Base-by-base conservation (phyloP, 1,140 invertebrate species). In the Ceratosolen solmsi region DNA sequence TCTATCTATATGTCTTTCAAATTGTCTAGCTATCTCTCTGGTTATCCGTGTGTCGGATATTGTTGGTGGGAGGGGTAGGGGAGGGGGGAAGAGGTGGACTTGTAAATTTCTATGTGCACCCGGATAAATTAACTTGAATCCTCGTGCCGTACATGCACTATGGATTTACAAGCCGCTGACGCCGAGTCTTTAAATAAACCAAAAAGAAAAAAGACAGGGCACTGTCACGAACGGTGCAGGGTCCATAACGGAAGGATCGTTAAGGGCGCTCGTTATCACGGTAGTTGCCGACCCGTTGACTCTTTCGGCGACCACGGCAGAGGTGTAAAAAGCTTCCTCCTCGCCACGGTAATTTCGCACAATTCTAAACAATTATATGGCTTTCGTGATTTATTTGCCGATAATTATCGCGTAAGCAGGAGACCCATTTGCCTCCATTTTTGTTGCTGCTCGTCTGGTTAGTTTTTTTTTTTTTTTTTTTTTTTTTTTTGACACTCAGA, bases 181-280 rank as follows among this genome's bases (percentile, higher is more conserved):
- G 38, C 36, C n/a, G 0, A 70, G n/a, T 30, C 4, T 22, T 4
- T 46, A 4, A 51, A 27, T 30, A 72, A 72, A 72, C 22, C 0
- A 30, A 22, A 22, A 54, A 54, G 20, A 51, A 33, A 72, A 72
- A 72, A 73, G 41, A 63, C 5, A 27, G 15, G n/a, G 22, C 20
- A 41, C 76, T 54, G 49, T 60, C 68, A 56, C 70, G 63, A 49
- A 9, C 25, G 25, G 15, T 27, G n/a, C 5, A 58, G 27, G 7
- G n/a, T 8, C 25, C 68, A 58, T 72, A 80, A 73, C 49, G 27
- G 38, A 60, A 49, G 51, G 78, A 58, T 73, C 78, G 54, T 80
- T 80, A 80, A 80, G 41, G 25, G 70, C 78, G n/a, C n/a, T n/a
- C n/a, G 78, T 73, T 80, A 73, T 80, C 70, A 80, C 36, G 51